These are phyloP conservation scores for Thamnophis sirtalis DNA, from an alignment of 2,113 vertebrate species.

Conservation along the genomic window DNA sequence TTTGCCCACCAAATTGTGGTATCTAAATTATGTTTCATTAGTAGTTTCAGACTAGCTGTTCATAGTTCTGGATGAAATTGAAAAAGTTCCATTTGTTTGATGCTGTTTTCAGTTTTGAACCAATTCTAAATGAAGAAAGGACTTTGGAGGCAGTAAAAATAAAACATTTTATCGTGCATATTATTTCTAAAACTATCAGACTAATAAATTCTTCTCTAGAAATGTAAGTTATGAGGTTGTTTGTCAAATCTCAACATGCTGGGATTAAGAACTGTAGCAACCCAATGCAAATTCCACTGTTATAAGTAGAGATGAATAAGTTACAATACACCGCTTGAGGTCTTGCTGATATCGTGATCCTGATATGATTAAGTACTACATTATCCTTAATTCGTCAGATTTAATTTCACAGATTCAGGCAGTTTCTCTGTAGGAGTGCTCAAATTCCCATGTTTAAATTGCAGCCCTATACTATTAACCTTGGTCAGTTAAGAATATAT, in stretches of 20 bases:
- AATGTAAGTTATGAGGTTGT: background rate
- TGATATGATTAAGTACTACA: background rate
- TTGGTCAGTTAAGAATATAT: background rate
- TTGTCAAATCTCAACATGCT: background rate
- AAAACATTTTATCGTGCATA: background rate
- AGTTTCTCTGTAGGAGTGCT: background rate
- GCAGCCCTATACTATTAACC: background rate
- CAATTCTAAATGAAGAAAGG: background rate
- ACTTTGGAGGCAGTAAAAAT: background rate
- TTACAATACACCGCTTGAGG: background rate
- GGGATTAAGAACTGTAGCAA: no score
- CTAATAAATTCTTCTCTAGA: background rate
- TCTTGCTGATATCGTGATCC: background rate
- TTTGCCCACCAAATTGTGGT: slow-evolving; percentile 2
- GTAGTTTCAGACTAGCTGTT: background rate
- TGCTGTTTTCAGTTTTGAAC: background rate
- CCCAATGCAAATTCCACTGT: background rate
- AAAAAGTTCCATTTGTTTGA: background rate
- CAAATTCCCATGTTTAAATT: background rate
- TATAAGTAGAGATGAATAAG: background rate
- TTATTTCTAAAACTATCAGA: background rate
- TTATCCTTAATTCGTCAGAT: background rate
- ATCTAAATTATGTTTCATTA: background rate
- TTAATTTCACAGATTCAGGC: background rate
- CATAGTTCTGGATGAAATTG: background rate